Evolutionary conservation across 2,113 vertebrate genomes (phyloP), one percentile per base, ranked within the genome.

Genomic region (Chroicocephalus ridibundus): DNA sequence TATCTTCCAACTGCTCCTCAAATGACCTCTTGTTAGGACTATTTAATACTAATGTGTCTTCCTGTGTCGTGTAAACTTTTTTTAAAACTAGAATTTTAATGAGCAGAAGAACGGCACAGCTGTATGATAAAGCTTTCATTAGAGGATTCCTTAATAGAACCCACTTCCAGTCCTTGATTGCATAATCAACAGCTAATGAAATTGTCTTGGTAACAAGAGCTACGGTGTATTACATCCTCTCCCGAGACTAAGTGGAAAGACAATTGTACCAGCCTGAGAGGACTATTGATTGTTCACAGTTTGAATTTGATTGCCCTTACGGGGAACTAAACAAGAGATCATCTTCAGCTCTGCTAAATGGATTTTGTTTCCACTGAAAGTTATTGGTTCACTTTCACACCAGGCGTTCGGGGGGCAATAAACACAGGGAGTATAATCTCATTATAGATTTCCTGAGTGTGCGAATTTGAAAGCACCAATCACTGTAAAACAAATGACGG

Each of bases 151-250:
- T 97, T 98, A 97, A 97, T 96, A 97, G 96, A 97, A 96, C 90
- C 94, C 93, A 91, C 97, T 97, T 97, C 96, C 90, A 97, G 94
- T 88, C 94, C 97, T 98, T 98, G 98, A 98, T 97, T 97, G 94
- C 95, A 97, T 98, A 98, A 98, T 98, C 98, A 98, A 96, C 95
- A 94, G 95, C 96, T 98, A 98, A 98, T 98, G 98, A 98, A 98
- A 98, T 98, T 97, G 97, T 98, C 98, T 97, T 97, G 95, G 97
- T 98, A 98, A 98, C 97, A 97, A 97, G 96, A 97, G 91, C 97
- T 94, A 80, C 13, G 18, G 95, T 97, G 97, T 97, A 97, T 96
- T 96, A 97, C 96, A 96, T 96, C 89, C 96, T 98, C 97, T 98
- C 97, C 84, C 0, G 96, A 98, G 97, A 98, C 78, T 54, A 86